These are phyloP conservation scores for Daubentonia madagascariensis DNA, from an alignment of 2,113 vertebrate species.

Conservation along the genomic window DNA sequence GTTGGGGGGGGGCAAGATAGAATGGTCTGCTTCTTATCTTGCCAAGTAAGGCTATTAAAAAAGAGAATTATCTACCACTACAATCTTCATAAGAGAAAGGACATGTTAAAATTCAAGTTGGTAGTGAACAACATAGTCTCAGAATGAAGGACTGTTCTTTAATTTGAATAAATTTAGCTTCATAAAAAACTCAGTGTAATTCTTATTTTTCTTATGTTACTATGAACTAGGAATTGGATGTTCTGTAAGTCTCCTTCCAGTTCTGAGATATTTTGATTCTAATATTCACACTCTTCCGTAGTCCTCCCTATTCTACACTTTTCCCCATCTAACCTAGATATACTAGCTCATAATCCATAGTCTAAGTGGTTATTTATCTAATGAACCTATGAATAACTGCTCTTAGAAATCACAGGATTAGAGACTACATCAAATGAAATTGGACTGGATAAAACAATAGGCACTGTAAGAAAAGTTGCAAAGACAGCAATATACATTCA, in stretches of 20 bases:
- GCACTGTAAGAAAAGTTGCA: neutral
- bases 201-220: constrained; percentile 20
- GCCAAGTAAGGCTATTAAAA: neutral
- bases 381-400: neutral
- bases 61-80: neutral
- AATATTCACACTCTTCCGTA: neutral
- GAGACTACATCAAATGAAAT: neutral
- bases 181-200: neutral
- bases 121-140: neutral
- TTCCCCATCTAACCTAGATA: neutral
- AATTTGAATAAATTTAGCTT: constrained; percentile 18
- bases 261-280: neutral
- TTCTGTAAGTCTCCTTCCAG: neutral
- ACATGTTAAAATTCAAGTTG: constrained; percentile 24
- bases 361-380: neutral
- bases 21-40: neutral
- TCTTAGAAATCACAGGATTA: neutral
- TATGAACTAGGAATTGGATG: neutral
- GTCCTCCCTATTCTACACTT: neutral
- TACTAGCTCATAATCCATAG: neutral
- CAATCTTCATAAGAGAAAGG: neutral
- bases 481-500: neutral
- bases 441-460: neutral
- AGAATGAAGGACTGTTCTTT: constrained; percentile 1
- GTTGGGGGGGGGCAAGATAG: neutral